A percentile compares a stretch with the other conserved stretches of the same genome.
phyloP scores from a whole-genome alignment of 2,797 vertebrate genomes.

The Sebastolobus alascanus region DNA sequence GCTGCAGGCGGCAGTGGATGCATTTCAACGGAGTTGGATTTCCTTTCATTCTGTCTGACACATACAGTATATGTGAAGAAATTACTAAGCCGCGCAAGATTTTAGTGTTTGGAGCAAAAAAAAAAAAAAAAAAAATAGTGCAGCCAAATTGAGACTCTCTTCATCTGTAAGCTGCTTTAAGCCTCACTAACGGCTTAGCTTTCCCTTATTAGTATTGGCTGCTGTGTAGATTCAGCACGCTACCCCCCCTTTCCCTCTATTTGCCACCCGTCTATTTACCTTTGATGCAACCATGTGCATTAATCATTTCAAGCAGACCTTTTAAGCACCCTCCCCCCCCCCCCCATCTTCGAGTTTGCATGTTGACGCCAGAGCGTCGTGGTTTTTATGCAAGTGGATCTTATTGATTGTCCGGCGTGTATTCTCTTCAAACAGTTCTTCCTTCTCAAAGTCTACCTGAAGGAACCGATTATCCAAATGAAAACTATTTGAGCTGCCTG shows the following conservation, averaged over 20 bases:
- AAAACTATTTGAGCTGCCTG: conserved; percentile 9
- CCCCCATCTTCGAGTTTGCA: conserved; percentile 13
- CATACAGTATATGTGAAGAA: conserved; percentile 64
- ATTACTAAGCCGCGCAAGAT: conserved; percentile 68
- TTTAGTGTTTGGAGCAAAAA: conserved; percentile 54
- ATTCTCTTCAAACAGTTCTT: conserved; percentile 30
- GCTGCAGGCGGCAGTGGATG: conserved; percentile 64
- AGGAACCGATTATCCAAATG: conserved; percentile 7
- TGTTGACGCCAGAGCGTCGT: conserved; percentile 23
- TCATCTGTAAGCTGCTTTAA: conserved; percentile 78
- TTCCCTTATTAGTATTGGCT: conserved; percentile 73
- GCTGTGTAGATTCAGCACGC: conserved; percentile 65
- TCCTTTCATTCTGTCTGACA: conserved; percentile 70
- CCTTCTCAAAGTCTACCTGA: conserved; percentile 12
- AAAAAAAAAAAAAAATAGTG: conserved; percentile 42
- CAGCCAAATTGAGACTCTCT: conserved; percentile 73
- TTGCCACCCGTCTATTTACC: conserved; percentile 64
- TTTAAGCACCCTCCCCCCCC: not conserved
- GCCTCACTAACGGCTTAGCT: conserved; percentile 74
- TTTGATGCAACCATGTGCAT: conserved; percentile 48
- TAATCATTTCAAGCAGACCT: conserved; percentile 49
- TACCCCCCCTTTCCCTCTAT: conserved; percentile 26
- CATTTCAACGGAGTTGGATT: conserved; percentile 69
- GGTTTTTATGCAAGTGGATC: conserved; percentile 9
- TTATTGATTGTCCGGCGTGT: conserved; percentile 23